Evolutionary conservation across 2,888 invertebrate species (phyloP), one percentile per base, ranked within the genome.

Genomic region (Acheta domesticus): DNA sequence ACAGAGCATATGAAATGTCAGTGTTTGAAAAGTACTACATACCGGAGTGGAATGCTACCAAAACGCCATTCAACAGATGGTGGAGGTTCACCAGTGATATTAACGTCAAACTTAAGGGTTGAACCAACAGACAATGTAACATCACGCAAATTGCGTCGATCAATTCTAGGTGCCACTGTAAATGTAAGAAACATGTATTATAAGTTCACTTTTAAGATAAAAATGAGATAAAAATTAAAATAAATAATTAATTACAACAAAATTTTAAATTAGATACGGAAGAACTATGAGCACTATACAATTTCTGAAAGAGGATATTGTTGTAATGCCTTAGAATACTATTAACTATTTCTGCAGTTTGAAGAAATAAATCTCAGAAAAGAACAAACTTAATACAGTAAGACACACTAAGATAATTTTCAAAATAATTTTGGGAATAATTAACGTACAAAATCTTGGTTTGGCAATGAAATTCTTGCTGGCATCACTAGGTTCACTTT

Each of bases 41-140:
- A 87, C 84, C 89, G 90, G 77, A 97, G 88, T 20, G 94, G 93
- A 86, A 93, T 92, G 83, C 94, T 94, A 83, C 94, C 93, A 86
- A 93, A 93, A 84, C 94, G 93, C 98, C 98, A 99, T 85, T 95
- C 94, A 36, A 96, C 94, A 81, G 93, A 94, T 77, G 99, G 99
- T 80, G 96, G 94, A 1, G 99, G 99, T 86, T 99, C 98, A 80
- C 99, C 99, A 85, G 93, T 94, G 80, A 99, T 95, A 82, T 93
- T 93, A 0, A 96, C 97, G 84, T 98, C 97, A 85, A 98, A 92
- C 87, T 98, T 98, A 82, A 99, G 91, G 23, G 96, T 92, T 36
- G 96, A 93, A 74, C 99, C 98, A 76, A 96, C 94, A 73, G 98
- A 97, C 79, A 99, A 88, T 2, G 95, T 95, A 75, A 98, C 90